Base-by-base conservation (phyloP, 2,113 vertebrate species). In the Erpornis zantholeuca region DNA sequence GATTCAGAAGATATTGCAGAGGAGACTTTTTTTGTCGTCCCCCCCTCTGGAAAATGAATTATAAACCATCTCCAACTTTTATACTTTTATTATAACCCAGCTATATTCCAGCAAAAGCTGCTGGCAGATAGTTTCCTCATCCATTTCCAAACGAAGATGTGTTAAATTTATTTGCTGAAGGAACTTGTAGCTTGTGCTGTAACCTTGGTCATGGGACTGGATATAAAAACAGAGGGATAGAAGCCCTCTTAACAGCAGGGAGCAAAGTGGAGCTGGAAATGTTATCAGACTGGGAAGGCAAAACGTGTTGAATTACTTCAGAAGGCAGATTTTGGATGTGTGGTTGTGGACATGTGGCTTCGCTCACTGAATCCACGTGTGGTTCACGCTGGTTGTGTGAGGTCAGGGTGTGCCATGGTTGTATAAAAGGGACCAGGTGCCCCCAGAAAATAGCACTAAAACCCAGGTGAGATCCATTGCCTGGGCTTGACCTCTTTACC, bases 1-100 rank as follows among this genome's bases (percentile, higher is more conserved):
- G 88, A 88, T 94, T 87, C 94, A 73, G 29, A 50, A 38, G 70
- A 70, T 85, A 84, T 83, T 97, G 97, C 27, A 54, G 79, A 91
- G 82, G 81, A 96, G 85, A 7, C 22, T 63, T 7, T 1, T n/a
- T n/a, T n/a, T n/a, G n/a, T n/a, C n/a, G n/a, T n/a, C 12, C 12
- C 22, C 5, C 21, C 33, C 61, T 96, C 96, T 98, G 97, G 97
- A 97, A 98, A 98, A 96, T 70, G 70, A 96, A 91, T 98, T 97
- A 94, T 70, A 93, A 96, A 96, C 80, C 5, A 2, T 96, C 95
- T 94, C 93, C 94, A 94, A 49, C 87, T 96, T 95, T 89, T 92
- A 8, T 92, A 50, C 59, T 95, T 96, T 96, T 94, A 95, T 65
- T 96, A 86, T 95, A 89, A 91, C 3, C 10, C 89, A 92, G 65